Evolutionary conservation across 2,888 invertebrate genomes (phyloP).

Genomic region (Erebia palarica): DNA sequence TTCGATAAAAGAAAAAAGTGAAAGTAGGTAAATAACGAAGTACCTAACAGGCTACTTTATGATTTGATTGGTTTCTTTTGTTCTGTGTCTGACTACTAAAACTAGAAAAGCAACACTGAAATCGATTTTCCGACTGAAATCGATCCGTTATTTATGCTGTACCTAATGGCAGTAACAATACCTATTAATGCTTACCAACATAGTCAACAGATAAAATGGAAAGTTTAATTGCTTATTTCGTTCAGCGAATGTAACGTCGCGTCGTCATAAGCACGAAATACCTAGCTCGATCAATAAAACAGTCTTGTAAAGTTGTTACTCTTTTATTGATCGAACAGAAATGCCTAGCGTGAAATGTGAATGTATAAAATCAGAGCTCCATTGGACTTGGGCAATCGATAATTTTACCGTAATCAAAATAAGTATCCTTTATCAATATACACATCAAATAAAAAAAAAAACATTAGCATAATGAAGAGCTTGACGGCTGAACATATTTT

Average conservation of each 20-base stretch:
- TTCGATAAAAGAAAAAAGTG: not conserved
- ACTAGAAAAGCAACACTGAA: slow-evolving; percentile 8
- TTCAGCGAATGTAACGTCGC: not conserved
- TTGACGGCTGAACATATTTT: too few relatives aligned
- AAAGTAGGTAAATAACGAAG: not conserved
- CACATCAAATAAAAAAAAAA: too few relatives aligned
- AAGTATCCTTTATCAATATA: too few relatives aligned
- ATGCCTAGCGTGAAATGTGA: slow-evolving; percentile 6
- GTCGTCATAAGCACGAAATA: not conserved
- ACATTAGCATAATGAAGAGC: too few relatives aligned
- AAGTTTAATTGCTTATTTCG: slow-evolving; percentile 3
- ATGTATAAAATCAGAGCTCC: not conserved
- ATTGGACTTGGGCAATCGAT: too few relatives aligned
- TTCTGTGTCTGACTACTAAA: not conserved
- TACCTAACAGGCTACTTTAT: not conserved
- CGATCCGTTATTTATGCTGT: not conserved
- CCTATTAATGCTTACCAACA: not conserved
- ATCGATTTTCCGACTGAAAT: slow-evolving; percentile 13
- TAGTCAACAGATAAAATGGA: not conserved
- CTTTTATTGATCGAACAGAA: slow-evolving; percentile 3
- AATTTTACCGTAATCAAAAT: too few relatives aligned
- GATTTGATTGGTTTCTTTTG: not conserved
- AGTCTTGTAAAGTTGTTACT: not conserved
- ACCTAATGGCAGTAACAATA: not conserved
- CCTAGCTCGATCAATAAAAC: slow-evolving; percentile 1